phyloP scores from a whole-genome alignment of 1,140 invertebrate genomes.

The Latrodectus geometricus region DNA sequence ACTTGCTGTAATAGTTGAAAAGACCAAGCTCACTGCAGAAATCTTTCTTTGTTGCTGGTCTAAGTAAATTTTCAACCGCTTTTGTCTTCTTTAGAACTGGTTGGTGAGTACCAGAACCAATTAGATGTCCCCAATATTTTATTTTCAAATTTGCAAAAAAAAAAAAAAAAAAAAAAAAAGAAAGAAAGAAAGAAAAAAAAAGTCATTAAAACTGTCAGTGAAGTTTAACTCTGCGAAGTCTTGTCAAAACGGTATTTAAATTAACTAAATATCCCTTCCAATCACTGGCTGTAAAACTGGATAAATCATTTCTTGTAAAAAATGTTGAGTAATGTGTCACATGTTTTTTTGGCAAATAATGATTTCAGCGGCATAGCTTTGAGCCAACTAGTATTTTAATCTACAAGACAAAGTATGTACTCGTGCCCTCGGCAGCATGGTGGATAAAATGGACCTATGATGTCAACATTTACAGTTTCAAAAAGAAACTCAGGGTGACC shows the following conservation, averaged over 20 bases:
- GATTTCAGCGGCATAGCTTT: not conserved
- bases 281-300: not conserved
- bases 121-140: no score
- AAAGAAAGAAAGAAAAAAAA: no score
- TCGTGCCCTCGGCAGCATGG: not conserved
- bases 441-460: conserved; percentile 4
- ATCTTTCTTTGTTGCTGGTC: conserved; percentile 62
- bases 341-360: not conserved
- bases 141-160: no score
- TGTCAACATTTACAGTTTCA: not conserved
- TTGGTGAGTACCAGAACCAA: no score
- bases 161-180: no score
- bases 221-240: conserved; percentile 63
- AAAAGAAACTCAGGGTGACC: not conserved
- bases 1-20: conserved; percentile 29
- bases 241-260: conserved; percentile 61
- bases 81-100: conserved; percentile 66
- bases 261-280: conserved; percentile 60
- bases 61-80: conserved; percentile 63
- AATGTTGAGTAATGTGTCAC: not conserved
- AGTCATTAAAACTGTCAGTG: conserved; percentile 64
- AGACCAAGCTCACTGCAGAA: conserved; percentile 26
- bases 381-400: conserved; percentile 6
- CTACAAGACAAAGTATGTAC: conserved; percentile 15
- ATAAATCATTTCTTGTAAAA: not conserved